These are phyloP conservation scores for Abrostola tripartita DNA, from an alignment of 2,888 invertebrate species.

Conservation along the genomic window DNA sequence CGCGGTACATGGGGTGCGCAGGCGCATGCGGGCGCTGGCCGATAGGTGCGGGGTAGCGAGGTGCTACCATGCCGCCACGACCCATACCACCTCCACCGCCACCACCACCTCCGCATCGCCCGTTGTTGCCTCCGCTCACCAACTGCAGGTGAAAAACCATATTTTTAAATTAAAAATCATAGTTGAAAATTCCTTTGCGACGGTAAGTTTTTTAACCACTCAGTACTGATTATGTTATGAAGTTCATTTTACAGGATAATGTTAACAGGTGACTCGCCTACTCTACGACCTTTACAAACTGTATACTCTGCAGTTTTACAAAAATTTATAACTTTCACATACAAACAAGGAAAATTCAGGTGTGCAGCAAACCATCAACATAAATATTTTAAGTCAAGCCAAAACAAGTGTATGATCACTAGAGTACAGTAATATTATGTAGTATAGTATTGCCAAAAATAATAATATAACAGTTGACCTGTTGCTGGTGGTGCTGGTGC, in stretches of 20 bases:
- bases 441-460: background rate
- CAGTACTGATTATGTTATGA: too few relatives aligned
- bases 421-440: too few relatives aligned
- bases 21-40: conserved; percentile 85
- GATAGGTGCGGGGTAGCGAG: conserved; percentile 88
- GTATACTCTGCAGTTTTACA: too few relatives aligned
- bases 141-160: conserved; percentile 61
- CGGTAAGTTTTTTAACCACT: too few relatives aligned
- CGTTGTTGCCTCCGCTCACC: conserved; percentile 78
- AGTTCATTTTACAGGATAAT: too few relatives aligned
- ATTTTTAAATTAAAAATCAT: background rate
- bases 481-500: conserved; percentile 72
- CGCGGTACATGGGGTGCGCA: conserved; percentile 77
- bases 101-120: conserved; percentile 71
- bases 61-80: conserved; percentile 75
- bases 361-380: too few relatives aligned
- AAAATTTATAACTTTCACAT: too few relatives aligned
- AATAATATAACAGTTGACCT: conserved; percentile 20
- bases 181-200: background rate
- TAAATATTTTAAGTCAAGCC: too few relatives aligned
- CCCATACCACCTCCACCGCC: conserved; percentile 63
- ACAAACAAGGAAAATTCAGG: too few relatives aligned
- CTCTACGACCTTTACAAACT: too few relatives aligned
- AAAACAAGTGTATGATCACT: too few relatives aligned
- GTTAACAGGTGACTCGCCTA: too few relatives aligned